Percentiles rank a stretch among this genome's conserved stretches.
phyloP scores from a whole-genome alignment of 64 coral and sea anemone species.

The Stylophora pistillata region DNA sequence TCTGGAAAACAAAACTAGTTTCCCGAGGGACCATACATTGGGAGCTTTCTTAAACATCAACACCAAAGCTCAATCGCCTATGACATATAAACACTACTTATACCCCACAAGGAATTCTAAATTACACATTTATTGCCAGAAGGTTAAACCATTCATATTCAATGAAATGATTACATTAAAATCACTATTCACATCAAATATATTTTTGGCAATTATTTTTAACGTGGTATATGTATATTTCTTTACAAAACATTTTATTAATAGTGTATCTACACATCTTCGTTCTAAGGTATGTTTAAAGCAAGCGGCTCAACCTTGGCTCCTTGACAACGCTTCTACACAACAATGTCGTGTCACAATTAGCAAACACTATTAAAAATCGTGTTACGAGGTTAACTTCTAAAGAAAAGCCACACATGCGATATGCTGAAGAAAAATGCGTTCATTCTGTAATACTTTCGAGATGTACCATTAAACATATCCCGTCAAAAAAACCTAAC shows the following conservation, averaged over 20 bases:
- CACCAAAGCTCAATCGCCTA: no score
- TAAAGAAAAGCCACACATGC: neutral
- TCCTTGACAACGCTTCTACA: neutral
- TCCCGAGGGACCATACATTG: no score
- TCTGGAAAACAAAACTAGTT: no score
- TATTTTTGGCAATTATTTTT: neutral
- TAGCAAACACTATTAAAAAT: no score
- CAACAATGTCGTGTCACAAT: neutral
- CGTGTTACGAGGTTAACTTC: neutral
- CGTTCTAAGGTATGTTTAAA: neutral
- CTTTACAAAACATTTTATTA: neutral
- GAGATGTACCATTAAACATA: no score
- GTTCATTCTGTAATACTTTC: no score
- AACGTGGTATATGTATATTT: neutral
- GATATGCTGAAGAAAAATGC: neutral
- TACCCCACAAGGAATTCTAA: no score
- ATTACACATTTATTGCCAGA: neutral
- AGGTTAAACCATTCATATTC: neutral
- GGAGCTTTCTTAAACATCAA: no score
- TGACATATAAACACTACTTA: no score
- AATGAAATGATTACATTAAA: neutral
- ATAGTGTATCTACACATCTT: constrained; percentile 13
- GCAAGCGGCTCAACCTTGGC: neutral
- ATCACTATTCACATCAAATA: constrained; percentile 16
- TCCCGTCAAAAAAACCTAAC: no score